Base-by-base conservation (phyloP, 2,888 invertebrate genomes). In the Cataglyphis albicans region DNA sequence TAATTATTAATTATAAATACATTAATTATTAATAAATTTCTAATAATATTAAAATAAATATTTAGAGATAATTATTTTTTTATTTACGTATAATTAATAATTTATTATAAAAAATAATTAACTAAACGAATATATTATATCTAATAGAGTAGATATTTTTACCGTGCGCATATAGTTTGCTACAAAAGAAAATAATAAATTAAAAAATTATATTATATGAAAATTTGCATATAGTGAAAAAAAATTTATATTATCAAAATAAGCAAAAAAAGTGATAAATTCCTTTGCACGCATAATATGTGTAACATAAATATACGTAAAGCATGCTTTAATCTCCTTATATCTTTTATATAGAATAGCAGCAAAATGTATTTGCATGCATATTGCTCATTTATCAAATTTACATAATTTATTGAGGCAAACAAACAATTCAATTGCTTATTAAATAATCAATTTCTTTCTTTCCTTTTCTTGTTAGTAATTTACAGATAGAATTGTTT, bases 61-160 rank as follows among this genome's bases (percentile, higher is more conserved):
- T 32, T 32, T 4, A 32, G 6, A 32, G 0, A 32, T 32, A 6
- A 70, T n/a, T 21, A 35, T 32, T 52, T 52, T 9, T 57, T 3
- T 52, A 48, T 41, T 41, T 29, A 44, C 25, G 38, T 21, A 38
- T 21, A 38, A 15, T 64, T 38, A 64, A 64, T 12, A 57, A 41
- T 65, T 38, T 15, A 15, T 35, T 12, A 63, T 35, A 63, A 63
- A 59, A 65, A 41, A 41, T 25, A 25, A 65, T 65, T 65, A 65
- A 3, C 15, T 65, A 21, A 65, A 9, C 21, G 0, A 32, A 25
- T 44, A 10, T 44, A 52, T 59, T 48, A 48, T 48, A 67, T 3
- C n/a, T 29, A 32, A 41, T 44, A 12, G 48, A 52, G 32, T n/a
- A 48, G 32, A 68, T 32, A n/a, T 7, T 52, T 68, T 32, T 68